Percentiles rank a stretch among this genome's conserved stretches.
Conservation (phyloP, 2,113 vertebrate species). For the Notothenia coriiceps region DNA sequence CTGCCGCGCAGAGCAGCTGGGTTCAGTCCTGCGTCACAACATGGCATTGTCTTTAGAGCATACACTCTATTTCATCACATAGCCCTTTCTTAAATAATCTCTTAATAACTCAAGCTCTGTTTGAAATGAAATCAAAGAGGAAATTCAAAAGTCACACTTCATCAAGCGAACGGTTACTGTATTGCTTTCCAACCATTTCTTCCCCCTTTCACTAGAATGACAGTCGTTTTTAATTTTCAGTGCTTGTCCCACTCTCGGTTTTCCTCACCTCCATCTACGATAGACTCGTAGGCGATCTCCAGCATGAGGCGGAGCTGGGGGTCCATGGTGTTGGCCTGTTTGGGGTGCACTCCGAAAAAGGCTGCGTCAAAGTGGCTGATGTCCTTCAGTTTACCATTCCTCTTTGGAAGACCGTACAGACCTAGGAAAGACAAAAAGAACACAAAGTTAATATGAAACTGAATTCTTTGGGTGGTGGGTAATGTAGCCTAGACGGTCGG, state of each 20-base stretch:
- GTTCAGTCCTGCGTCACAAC: slow-evolving; percentile 86
- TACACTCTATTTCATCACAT: no score
- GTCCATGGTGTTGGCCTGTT: slow-evolving; percentile 98
- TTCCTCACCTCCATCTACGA: slow-evolving; percentile 92
- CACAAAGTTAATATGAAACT: not conserved
- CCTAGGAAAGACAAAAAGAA: slow-evolving; percentile 77
- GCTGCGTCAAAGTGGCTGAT: slow-evolving; percentile 93
- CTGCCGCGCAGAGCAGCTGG: slow-evolving; percentile 88
- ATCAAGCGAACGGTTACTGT: not conserved
- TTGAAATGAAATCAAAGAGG: not conserved
- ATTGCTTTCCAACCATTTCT: no score
- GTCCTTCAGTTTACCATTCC: slow-evolving; percentile 96
- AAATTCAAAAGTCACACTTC: not conserved
- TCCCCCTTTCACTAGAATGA: no score
- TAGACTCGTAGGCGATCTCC: slow-evolving; percentile 93
- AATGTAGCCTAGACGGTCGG: no score
- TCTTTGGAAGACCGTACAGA: slow-evolving; percentile 91
- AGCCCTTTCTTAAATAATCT: not conserved
- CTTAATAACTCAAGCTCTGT: not conserved
- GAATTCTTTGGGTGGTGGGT: not conserved
- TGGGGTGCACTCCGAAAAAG: slow-evolving; percentile 94
- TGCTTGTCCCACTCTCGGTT: no score
- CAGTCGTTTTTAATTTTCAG: no score
- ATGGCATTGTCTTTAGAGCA: not conserved
- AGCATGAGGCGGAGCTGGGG: slow-evolving; percentile 94